Conservation (phyloP, 2,888 invertebrate genomes). For the Lottia gigantea region DNA sequence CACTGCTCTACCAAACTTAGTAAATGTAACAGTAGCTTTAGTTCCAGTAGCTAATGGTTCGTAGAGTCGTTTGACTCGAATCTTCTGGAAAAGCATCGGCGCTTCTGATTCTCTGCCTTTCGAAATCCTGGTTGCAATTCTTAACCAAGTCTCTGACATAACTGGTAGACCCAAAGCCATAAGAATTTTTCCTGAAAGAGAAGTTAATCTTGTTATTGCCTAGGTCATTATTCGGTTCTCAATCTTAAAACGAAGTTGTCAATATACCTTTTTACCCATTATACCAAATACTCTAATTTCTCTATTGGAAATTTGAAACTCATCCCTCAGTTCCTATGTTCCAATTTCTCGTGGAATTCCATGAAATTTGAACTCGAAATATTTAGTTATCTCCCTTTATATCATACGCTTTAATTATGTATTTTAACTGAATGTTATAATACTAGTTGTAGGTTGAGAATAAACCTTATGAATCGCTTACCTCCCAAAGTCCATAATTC, state of each 20-base stretch:
- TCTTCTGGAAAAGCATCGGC: conserved; percentile 42
- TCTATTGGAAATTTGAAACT: too few relatives aligned
- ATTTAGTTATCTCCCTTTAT: too few relatives aligned
- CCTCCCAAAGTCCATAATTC: conserved; percentile 45
- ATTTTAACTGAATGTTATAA: too few relatives aligned
- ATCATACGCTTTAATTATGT: too few relatives aligned
- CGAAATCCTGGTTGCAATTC: conserved; percentile 32
- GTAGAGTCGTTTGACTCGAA: conserved; percentile 43
- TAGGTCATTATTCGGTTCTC: too few relatives aligned
- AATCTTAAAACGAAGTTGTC: too few relatives aligned
- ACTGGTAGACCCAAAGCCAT: conserved; percentile 38
- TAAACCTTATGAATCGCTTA: conserved; percentile 20
- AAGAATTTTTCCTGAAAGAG: conserved; percentile 39
- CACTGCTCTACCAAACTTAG: conserved; percentile 41
- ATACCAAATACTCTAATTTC: too few relatives aligned
- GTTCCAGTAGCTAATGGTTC: conserved; percentile 37
- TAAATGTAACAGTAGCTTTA: conserved; percentile 38
- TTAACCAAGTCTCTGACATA: conserved; percentile 45
- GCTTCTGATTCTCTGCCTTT: conserved; percentile 34
- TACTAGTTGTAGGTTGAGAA: too few relatives aligned
- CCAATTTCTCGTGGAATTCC: too few relatives aligned
- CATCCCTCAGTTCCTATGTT: too few relatives aligned
- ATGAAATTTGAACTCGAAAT: too few relatives aligned
- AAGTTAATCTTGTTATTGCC: neutral
- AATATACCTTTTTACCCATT: too few relatives aligned